Evolutionary conservation across 1,140 invertebrate genomes (phyloP).

Genomic region (Drosophila leontia): DNA sequence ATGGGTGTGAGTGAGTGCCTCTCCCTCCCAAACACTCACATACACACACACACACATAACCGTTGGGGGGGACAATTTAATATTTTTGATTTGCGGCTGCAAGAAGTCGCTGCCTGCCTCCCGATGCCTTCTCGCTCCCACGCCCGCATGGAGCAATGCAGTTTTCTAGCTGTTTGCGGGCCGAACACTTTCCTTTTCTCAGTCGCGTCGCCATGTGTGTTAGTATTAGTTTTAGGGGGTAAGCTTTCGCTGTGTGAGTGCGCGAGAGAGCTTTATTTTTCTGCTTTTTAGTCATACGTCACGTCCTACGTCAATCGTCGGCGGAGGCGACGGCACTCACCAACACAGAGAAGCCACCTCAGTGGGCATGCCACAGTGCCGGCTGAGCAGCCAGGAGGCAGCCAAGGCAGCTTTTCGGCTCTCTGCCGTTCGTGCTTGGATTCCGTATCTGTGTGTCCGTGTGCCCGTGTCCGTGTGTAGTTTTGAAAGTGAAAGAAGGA

Average conservation of each 20-base stretch:
- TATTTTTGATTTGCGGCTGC: conserved; percentile 44
- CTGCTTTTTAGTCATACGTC: conserved; percentile 60
- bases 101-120: conserved; percentile 45
- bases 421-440: conserved; percentile 46
- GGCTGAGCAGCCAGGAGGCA: conserved; percentile 27
- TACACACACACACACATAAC: conserved; percentile 5
- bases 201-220: neutral
- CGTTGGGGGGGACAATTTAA: conserved; percentile 5
- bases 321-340: conserved; percentile 25
- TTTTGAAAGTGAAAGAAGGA: conserved; percentile 81
- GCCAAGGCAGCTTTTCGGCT: conserved; percentile 37
- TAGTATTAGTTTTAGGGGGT: conserved; percentile 7
- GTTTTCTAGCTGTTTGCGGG: conserved; percentile 62
- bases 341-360: conserved; percentile 38
- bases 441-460: conserved; percentile 19
- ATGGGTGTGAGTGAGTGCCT: conserved; percentile 21
- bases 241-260: conserved; percentile 19
- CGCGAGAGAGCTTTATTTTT: conserved; percentile 54
- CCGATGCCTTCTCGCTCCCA: conserved; percentile 13
- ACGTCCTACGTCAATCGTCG: conserved; percentile 77
- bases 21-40: conserved; percentile 22
- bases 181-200: conserved; percentile 54
- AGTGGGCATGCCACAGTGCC: conserved; percentile 19
- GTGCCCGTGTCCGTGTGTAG: conserved; percentile 40
- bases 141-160: conserved; percentile 44